These are phyloP conservation scores for Drosophila glabriapex DNA, from an alignment of 2,888 invertebrate species.

Conservation along the genomic window DNA sequence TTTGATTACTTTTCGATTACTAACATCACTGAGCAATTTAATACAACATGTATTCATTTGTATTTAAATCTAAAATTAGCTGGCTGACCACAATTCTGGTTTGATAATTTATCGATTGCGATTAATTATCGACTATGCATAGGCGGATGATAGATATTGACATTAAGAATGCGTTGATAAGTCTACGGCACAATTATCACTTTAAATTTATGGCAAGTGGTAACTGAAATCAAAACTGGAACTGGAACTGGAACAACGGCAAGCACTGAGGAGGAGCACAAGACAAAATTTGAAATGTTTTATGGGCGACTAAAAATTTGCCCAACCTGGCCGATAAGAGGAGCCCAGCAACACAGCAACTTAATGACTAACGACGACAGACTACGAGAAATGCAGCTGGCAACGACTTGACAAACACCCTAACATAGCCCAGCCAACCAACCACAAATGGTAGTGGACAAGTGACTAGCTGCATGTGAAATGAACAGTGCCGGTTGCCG, in stretches of 20 bases:
- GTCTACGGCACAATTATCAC: constrained; percentile 8
- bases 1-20: background rate
- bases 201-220: constrained; percentile 41
- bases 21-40: background rate
- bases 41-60: background rate
- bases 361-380: constrained; percentile 58
- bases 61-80: background rate
- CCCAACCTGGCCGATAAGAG: constrained; percentile 50
- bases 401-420: constrained; percentile 37
- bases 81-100: background rate
- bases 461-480: background rate
- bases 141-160: background rate
- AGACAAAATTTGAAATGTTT: constrained; percentile 55
- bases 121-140: constrained; percentile 17
- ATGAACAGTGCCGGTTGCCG: background rate
- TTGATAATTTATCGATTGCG: constrained; percentile 12
- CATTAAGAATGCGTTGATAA: constrained; percentile 3
- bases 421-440: background rate
- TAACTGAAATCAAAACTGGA: constrained; percentile 15
- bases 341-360: constrained; percentile 37
- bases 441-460: background rate
- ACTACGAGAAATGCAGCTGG: background rate
- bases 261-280: background rate
- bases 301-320: constrained; percentile 50
- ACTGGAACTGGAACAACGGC: constrained; percentile 22